Evolutionary conservation across 2,888 invertebrate genomes (phyloP).

Genomic region (Operophtera brumata): DNA sequence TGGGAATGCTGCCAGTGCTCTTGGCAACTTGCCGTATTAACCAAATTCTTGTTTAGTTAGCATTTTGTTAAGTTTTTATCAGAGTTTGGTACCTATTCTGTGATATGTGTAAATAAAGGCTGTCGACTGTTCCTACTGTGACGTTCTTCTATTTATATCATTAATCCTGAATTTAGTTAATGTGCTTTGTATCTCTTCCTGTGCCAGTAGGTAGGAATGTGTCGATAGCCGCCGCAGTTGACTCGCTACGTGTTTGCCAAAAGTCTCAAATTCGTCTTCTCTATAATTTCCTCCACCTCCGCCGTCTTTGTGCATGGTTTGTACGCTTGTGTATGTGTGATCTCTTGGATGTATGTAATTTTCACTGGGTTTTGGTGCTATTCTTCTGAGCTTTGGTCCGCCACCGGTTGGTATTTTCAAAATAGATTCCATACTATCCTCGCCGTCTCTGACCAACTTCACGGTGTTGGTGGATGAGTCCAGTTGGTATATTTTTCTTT

Average conservation of each 20-base stretch:
- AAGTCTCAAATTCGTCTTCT: constrained; percentile 15
- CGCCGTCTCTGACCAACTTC: neutral
- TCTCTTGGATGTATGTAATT: neutral
- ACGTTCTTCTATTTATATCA: neutral
- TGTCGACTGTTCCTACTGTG: too few species aligned
- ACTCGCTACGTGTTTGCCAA: constrained; percentile 14
- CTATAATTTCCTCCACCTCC: neutral
- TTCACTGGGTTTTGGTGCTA: neutral
- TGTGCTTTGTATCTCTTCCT: constrained; percentile 14
- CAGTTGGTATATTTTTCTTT: constrained; percentile 5
- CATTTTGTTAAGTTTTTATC: too few species aligned
- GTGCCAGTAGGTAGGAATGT: constrained; percentile 8
- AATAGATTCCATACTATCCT: neutral
- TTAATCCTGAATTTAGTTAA: constrained; percentile 5
- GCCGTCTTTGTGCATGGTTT: neutral
- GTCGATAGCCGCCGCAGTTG: constrained; percentile 14
- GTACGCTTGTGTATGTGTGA: constrained; percentile 1
- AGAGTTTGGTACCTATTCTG: too few species aligned
- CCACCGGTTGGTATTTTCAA: neutral
- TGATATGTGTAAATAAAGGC: too few species aligned
- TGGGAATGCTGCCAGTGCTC: too few species aligned
- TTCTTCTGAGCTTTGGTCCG: neutral
- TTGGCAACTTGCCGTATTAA: too few species aligned
- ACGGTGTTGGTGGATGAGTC: constrained; percentile 1
- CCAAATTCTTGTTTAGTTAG: too few species aligned